phyloP scores from a whole-genome alignment of 2,888 invertebrate species.

The Osmoderma eremita region DNA sequence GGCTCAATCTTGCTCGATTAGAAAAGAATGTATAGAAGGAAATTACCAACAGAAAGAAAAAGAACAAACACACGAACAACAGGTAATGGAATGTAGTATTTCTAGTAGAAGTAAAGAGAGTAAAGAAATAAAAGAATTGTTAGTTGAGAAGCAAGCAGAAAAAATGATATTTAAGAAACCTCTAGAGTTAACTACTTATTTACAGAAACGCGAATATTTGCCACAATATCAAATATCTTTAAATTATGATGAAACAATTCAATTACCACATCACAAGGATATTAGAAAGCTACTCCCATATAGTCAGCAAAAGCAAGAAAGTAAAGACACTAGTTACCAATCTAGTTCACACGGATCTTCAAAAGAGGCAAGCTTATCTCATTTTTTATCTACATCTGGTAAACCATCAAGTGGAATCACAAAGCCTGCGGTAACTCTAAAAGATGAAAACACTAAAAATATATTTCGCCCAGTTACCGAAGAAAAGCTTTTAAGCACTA shows the following conservation, averaged over 20 bases:
- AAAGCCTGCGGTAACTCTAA: slow-evolving; percentile 55
- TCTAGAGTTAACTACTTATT: slow-evolving; percentile 51
- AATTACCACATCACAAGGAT: slow-evolving; percentile 49
- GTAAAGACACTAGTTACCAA: slow-evolving; percentile 4
- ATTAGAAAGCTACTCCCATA: slow-evolving; percentile 46
- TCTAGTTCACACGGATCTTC: slow-evolving; percentile 27
- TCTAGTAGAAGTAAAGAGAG: slow-evolving; percentile 39
- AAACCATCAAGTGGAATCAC: slow-evolving; percentile 43
- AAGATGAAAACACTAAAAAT: slow-evolving; percentile 60
- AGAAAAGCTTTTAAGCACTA: slow-evolving; percentile 62
- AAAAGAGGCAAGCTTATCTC: not conserved
- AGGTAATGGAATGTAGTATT: too few relatives aligned
- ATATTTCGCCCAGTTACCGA: slow-evolving; percentile 74
- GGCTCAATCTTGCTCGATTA: slow-evolving; percentile 34
- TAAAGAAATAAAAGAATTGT: slow-evolving; percentile 41
- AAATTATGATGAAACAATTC: slow-evolving; percentile 47
- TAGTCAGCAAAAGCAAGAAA: slow-evolving; percentile 36
- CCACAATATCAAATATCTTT: slow-evolving; percentile 69
- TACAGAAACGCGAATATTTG: slow-evolving; percentile 72
- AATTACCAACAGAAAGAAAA: not conserved
- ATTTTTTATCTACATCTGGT: slow-evolving; percentile 3
- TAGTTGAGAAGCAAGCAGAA: slow-evolving; percentile 54
- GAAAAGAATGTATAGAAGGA: slow-evolving; percentile 27
- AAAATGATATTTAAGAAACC: slow-evolving; percentile 56
- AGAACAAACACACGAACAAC: slow-evolving; percentile 14